Evolutionary conservation across 2,888 invertebrate species (phyloP), one percentile per base, ranked within the genome.

Genomic region (Monopis laevigella): DNA sequence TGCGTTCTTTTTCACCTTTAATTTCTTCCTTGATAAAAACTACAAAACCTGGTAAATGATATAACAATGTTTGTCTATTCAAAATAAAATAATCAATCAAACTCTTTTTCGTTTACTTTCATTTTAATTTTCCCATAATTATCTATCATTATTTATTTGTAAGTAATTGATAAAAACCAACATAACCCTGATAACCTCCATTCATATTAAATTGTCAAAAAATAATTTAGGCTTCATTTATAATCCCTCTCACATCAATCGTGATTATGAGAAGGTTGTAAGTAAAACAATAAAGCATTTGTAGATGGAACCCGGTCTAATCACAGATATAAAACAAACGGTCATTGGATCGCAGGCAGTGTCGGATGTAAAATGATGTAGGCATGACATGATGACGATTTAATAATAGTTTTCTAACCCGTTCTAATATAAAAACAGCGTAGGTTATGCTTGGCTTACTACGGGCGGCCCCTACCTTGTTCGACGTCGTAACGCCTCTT

Each of bases 331-430:
- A 55, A 58, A 65, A 64, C 60, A 65, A 64, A 65, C 57, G 58
- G 58, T 67, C 16, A 63, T 68, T 63, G 61, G 66, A 69, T 73
- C 66, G 58, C 66, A 49, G 54, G 57, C 53, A 58, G 59, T 59
- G 59, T 72, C 75, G 78, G 74, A 77, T 75, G 72, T 68, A 50
- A 56, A 59, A 58, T 78, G 75, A 78, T 70, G 67, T 67, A 62
- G 72, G 74, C 62, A 59, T 75, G 78, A 75, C 75, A 67, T 48
- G 55, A 64, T 72, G 75, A 80, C 71, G 75, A 62, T 53, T 60
- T 78, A 77, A 77, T 78, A 69, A 78, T 67, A 72, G 75, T 65
- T 62, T 59, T 59, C 58, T 55, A 58, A 59, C 68, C 75, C 67
- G 73, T 77, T 75, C 73, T 67, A 63, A 64, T 65, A 71, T 70